Evolutionary conservation across 2,113 vertebrate species (phyloP).

Genomic region (Plecotus auritus): DNA sequence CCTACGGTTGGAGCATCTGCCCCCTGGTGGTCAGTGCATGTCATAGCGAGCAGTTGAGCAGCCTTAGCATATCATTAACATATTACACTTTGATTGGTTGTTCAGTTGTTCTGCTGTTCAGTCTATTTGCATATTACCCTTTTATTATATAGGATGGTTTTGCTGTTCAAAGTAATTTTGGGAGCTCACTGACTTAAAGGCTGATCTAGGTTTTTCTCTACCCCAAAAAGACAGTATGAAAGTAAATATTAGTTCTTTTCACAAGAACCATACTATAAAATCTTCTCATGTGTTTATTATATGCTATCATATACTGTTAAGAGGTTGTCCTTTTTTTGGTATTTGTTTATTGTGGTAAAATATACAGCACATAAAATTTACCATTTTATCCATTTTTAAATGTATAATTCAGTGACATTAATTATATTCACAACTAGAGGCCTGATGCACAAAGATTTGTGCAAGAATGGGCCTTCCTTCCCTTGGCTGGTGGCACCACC

Average conservation of each 20-base stretch:
- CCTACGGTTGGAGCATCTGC: no score
- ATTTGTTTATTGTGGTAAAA: background rate
- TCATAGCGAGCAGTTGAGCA: no score
- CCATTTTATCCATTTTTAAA: slow-evolving; percentile 7
- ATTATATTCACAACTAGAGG: background rate
- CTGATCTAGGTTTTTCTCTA: background rate
- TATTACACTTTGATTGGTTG: no score
- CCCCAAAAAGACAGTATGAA: background rate
- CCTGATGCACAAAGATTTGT: no score
- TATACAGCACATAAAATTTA: background rate
- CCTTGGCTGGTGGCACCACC: no score
- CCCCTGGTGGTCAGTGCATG: no score
- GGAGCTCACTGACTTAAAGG: background rate
- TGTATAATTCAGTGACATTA: background rate
- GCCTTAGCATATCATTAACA: no score
- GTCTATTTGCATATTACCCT: no score
- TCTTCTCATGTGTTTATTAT: background rate
- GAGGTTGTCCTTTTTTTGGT: background rate
- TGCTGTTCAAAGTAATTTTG: slow-evolving; percentile 1
- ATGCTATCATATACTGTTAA: background rate
- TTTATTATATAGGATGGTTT: background rate
- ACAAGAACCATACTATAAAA: background rate
- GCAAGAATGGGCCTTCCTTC: no score
- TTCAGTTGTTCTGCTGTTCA: no score
- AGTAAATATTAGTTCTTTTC: background rate